Evolutionary conservation across 2,888 invertebrate genomes (phyloP), one percentile per base, ranked within the genome.

Genomic region (Mongoloraphidia duomilia): DNA sequence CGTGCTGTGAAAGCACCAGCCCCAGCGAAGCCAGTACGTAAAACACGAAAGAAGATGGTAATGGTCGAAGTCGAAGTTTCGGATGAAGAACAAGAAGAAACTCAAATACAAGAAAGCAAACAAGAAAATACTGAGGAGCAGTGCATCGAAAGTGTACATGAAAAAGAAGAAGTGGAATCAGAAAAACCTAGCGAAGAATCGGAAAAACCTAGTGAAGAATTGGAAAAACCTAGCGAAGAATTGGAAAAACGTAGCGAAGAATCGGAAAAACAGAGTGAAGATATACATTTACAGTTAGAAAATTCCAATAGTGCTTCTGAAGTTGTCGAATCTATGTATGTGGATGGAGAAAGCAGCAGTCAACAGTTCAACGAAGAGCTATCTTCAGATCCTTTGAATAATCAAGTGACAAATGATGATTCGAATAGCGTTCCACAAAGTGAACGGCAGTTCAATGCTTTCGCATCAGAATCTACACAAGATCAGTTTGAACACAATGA

Each of bases 31-130:
- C 56, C 61, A 13, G 58, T 58, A 14, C 57, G 62, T 59, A 65
- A 67, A 61, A 60, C 66, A 47, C 60, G 67, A 52, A 66, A 69
- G 61, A 68, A 65, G 57, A 63, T 63, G 46, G 63, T 65, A 17
- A 55, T 63, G 44, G 63, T 65, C 53, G 73, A 71, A 65, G 71
- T 70, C 56, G 73, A 73, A 65, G 69, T 66, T 52, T 68, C 67
- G 6, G 65, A 67, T 55, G 67, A 67, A 44, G 64, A 69, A 52
- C 64, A 63, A 43, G 48, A 53, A 50, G 55, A 33, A 34, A 39
- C 43, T 13, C 12, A 3, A 33, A 43, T 33, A 10, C 26, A 34
- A 39, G 36, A 12, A 38, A 38, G 12, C 35, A 26, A 45, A 36
- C 13, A 34, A 8, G 45, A 45, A 26, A 11, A n/a, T 34, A 41